Base-by-base conservation (phyloP, 2,888 invertebrate species). In the Lasius platythorax region DNA sequence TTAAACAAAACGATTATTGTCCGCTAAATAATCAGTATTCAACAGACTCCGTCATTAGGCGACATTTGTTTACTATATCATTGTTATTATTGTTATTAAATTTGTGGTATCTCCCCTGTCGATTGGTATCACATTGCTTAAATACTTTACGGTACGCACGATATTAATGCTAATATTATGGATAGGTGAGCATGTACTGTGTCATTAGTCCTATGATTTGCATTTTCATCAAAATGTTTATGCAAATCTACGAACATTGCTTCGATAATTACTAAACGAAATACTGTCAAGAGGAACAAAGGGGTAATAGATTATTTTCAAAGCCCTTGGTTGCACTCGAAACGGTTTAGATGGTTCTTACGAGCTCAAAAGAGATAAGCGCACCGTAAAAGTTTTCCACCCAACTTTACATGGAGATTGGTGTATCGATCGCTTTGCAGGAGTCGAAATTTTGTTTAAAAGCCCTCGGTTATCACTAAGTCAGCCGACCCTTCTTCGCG, bases 1-100 rank as follows among this genome's bases (percentile, higher is more conserved):
- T 75, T 75, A 58, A 84, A 84, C 76, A 84, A 84, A 85, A 85
- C 18, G 50, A 50, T 67, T 50, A 68, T 68, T 74, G 50, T 11
- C 40, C 18, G 30, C 15, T 73, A 61, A 58, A 56, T 58, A 15
- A 73, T 72, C 74, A 46, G 58, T 72, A 72, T 72, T 79, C 33
- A 73, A 43, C 37, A 33, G 18, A 68, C 53, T 50, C 28, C 15
- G 40, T 68, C 28, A 68, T 28, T 56, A n/a, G 18, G n/a, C n/a
- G 15, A 8, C 40, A 43, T 58, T 43, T 73, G 58, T 73, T 40
- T 72, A 46, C 18, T 46, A 43, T 23, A 70, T 53, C 18, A 72
- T 70, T 9, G 33, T 73, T 46, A 46, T 61, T 58, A 70, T 70
- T 72, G 28, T 72, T 46, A 56, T 68, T 23, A 61, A 43, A 58